These are phyloP conservation scores for Watsonalla binaria DNA, from an alignment of 2,888 invertebrate genomes.

Conservation along the genomic window DNA sequence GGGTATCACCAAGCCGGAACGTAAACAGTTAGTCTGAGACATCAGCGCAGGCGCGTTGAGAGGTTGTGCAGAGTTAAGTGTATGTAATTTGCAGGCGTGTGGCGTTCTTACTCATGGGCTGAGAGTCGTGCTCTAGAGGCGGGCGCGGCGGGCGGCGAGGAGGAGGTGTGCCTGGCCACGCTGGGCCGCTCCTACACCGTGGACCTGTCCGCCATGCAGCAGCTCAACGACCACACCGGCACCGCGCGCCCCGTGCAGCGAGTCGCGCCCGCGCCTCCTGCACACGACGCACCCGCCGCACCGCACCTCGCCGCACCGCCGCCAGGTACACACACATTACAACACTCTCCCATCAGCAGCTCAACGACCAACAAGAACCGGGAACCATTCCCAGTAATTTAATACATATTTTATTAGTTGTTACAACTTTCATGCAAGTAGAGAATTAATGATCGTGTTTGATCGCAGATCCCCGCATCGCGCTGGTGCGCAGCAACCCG, in stretches of 20 bases:
- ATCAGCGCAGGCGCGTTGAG: too few species aligned
- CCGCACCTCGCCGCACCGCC: background rate
- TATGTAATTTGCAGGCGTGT: slow-evolving; percentile 78
- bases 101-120: slow-evolving; percentile 95
- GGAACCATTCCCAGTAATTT: too few species aligned
- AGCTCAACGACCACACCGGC: slow-evolving; percentile 98
- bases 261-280: slow-evolving; percentile 74
- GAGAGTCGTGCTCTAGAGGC: slow-evolving; percentile 97
- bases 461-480: slow-evolving; percentile 60
- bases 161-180: slow-evolving; percentile 95
- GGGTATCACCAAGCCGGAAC: too few species aligned
- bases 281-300: slow-evolving; percentile 32
- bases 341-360: background rate
- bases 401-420: too few species aligned
- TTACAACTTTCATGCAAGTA: too few species aligned
- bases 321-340: background rate
- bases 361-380: too few species aligned
- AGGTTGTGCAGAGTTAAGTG: background rate
- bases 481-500: slow-evolving; percentile 65
- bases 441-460: background rate
- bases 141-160: slow-evolving; percentile 95
- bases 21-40: too few species aligned
- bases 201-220: slow-evolving; percentile 98
- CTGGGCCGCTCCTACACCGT: slow-evolving; percentile 96
- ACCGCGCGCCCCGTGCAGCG: slow-evolving; percentile 95